These are phyloP conservation scores for Anthopleura sola DNA, from an alignment of 64 coral and sea anemone genomes.

Conservation along the genomic window DNA sequence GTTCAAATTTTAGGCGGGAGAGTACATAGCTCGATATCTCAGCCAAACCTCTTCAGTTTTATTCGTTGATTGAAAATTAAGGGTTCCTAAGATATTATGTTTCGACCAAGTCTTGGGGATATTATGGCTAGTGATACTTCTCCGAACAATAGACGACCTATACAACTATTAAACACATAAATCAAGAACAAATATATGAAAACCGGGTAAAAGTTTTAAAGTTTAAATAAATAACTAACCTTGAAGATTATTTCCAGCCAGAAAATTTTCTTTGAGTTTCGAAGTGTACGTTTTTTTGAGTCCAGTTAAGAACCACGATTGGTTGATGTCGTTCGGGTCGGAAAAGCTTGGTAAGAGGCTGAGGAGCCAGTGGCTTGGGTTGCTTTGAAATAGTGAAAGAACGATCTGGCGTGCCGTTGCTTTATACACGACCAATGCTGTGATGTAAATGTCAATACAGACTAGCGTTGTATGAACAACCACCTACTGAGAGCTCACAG, in stretches of 20 bases:
- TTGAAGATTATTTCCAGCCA: background rate
- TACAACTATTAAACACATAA: background rate
- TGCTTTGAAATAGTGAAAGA: background rate
- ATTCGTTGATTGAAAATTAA: background rate
- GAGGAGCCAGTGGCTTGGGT: background rate
- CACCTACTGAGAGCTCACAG: background rate
- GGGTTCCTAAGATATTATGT: background rate
- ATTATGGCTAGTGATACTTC: background rate
- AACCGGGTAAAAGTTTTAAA: too few species aligned
- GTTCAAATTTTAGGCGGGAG: slow-evolving; percentile 1
- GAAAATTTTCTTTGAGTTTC: background rate
- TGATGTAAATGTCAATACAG: slow-evolving; percentile 5
- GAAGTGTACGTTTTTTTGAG: background rate
- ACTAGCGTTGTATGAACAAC: background rate
- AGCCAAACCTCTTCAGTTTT: background rate
- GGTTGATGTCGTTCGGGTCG: background rate
- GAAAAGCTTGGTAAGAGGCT: background rate
- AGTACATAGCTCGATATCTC: background rate
- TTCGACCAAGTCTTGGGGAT: background rate
- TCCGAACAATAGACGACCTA: background rate
- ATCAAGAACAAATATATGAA: background rate
- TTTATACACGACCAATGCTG: background rate
- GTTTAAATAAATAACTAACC: background rate
- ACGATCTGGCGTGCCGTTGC: background rate
- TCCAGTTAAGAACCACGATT: background rate